Percentiles rank a stretch among this genome's conserved stretches.
Conservation (phyloP, 37 sponge, comb jelly and placozoan species). For the Theonella swinhoei region DNA sequence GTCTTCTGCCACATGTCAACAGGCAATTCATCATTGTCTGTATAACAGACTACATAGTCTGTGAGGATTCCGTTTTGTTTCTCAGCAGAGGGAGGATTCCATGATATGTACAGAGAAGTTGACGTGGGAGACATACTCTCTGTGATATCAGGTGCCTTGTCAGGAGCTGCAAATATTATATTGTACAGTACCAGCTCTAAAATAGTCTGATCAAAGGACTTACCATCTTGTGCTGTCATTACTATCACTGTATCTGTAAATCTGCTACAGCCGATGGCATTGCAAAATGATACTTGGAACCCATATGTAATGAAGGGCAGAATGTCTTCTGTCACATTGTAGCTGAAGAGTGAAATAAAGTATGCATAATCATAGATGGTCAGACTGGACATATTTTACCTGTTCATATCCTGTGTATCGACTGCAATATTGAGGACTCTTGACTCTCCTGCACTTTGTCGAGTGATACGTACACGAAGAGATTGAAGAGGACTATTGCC, state of each 20-base stretch:
- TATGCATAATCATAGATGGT: too few species aligned
- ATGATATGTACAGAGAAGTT: constrained; percentile 22
- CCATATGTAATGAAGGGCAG: constrained; percentile 60
- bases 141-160: constrained; percentile 1
- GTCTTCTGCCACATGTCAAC: neutral
- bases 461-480: neutral
- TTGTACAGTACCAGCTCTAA: too few species aligned
- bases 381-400: too few species aligned
- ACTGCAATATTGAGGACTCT: neutral
- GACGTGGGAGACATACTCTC: constrained; percentile 1
- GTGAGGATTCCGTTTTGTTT: constrained; percentile 40
- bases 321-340: constrained; percentile 31
- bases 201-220: too few species aligned
- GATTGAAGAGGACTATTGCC: constrained; percentile 37
- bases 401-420: neutral
- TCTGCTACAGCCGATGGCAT: constrained; percentile 55
- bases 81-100: constrained; percentile 13
- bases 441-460: neutral
- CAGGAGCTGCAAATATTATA: constrained; percentile 47
- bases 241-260: constrained; percentile 8
- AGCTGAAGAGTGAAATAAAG: neutral
- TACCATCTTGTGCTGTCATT: constrained; percentile 53
- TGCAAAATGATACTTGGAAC: constrained; percentile 59
- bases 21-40: neutral
- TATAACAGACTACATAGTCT: constrained; percentile 15